phyloP scores from a whole-genome alignment of 2,113 vertebrate species.

The Corydoras maculifer region DNA sequence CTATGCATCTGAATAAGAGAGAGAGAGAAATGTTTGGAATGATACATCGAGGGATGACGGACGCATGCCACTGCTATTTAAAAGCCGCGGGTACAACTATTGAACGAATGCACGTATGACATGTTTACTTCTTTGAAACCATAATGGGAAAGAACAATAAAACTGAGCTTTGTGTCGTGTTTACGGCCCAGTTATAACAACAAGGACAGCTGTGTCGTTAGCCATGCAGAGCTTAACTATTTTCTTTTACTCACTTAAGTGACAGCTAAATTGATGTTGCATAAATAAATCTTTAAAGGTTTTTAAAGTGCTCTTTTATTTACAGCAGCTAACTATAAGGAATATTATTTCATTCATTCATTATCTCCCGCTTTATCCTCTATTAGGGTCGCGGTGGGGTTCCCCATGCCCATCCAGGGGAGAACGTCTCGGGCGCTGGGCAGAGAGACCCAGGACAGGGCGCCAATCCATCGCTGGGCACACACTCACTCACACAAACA shows the following conservation, averaged over 20 bases:
- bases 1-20: slow-evolving; percentile 80
- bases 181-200: slow-evolving; percentile 34
- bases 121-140: background rate
- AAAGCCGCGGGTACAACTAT: background rate
- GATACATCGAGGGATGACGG: slow-evolving; percentile 32
- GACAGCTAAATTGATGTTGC: slow-evolving; percentile 50
- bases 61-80: slow-evolving; percentile 14
- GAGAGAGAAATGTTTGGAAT: slow-evolving; percentile 5
- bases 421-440: no score
- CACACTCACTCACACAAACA: no score
- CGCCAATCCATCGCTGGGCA: no score
- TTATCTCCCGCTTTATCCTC: no score
- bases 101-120: slow-evolving; percentile 21
- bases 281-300: slow-evolving; percentile 47
- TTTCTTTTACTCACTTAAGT: slow-evolving; percentile 14
- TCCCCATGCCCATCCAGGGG: no score
- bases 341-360: slow-evolving; percentile 21
- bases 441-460: no score
- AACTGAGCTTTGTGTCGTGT: slow-evolving; percentile 44
- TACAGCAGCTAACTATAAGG: slow-evolving; percentile 41
- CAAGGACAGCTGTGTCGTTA: slow-evolving; percentile 45
- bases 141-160: slow-evolving; percentile 14
- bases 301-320: slow-evolving; percentile 38
- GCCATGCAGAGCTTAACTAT: slow-evolving; percentile 49
- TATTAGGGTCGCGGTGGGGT: no score